Base-by-base conservation (phyloP, 2,888 invertebrate genomes). In the Piscicola geometra region DNA sequence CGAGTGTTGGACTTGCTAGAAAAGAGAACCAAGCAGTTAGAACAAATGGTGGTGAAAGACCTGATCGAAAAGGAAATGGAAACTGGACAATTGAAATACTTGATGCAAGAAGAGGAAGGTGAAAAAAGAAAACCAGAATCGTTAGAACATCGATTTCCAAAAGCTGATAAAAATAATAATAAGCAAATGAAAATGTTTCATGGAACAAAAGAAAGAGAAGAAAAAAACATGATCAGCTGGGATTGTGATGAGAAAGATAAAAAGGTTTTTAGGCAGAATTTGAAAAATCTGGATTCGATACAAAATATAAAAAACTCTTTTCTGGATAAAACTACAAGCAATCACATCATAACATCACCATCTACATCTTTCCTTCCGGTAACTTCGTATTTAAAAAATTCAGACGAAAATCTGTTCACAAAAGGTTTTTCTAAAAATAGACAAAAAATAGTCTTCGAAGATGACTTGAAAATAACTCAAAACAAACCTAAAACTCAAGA, bases 1-100 rank as follows among this genome's bases (percentile, higher is more conserved):
- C 93, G 93, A 78, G 86, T 96, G 0, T 93, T 94, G 0, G 92
- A 92, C 85, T 93, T 95, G 74, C 92, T 93, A 25, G 93, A 93
- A 0, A 73, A 73, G 30, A 50, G 64, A 33, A 33, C 52, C 1
- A 73, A 73, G n/a, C 60, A 64, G 73, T 35, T 73, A 28, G 73
- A 60, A 60, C 32, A 52, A 32, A 60, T 73, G 60, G 64, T 56
- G 28, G 9, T 56, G 0, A 52, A 52, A 33, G 56, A 64, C 52
- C 15, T 41, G 32, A 41, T 50, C 5, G 52, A 71, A 25, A 56
- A 56, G n/a, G 25, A 18, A 21, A 56, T 56, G 60, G 60, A 56
- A 56, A 25, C 5, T 15, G 60, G 60, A 18, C 15, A 56, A 5
- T 18, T 5, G 21, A 21, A 56, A 56, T 18, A 56, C 5, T 25